phyloP scores from a whole-genome alignment of 2,797 vertebrate genomes.

The Uromys caudimaculatus region DNA sequence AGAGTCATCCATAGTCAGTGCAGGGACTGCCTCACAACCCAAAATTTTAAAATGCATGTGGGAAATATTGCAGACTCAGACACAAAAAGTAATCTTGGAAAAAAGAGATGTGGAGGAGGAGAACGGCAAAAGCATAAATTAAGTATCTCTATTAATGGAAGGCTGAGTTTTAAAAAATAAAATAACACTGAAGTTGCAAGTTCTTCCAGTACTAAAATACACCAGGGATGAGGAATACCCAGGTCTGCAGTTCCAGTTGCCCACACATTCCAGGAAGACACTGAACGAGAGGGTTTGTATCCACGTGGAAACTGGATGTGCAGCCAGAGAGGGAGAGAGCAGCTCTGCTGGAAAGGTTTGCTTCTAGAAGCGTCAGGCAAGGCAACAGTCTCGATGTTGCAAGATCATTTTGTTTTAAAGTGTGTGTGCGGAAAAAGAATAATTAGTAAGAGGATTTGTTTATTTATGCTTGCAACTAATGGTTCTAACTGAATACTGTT shows the following conservation, averaged over 20 bases:
- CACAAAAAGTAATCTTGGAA: background rate
- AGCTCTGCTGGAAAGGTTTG: background rate
- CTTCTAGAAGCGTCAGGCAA: background rate
- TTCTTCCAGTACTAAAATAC: background rate
- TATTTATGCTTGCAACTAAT: background rate
- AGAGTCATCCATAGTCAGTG: background rate
- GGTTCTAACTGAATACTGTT: slow-evolving; percentile 6
- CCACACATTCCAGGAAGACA: background rate
- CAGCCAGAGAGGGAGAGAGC: background rate
- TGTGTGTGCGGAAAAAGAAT: background rate
- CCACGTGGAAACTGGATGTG: background rate
- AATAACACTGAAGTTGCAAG: background rate
- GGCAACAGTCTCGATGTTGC: background rate
- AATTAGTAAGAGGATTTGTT: background rate
- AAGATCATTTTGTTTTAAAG: background rate
- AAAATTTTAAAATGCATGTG: background rate
- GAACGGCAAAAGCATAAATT: background rate
- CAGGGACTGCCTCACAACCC: background rate
- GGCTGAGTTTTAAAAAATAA: background rate
- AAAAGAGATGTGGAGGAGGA: background rate
- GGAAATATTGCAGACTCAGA: background rate
- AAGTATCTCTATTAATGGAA: background rate
- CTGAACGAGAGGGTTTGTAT: background rate
- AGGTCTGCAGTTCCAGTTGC: background rate
- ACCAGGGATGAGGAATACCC: background rate